Conservation (phyloP, 2,113 vertebrate genomes). For the Pleuronectes platessa region DNA sequence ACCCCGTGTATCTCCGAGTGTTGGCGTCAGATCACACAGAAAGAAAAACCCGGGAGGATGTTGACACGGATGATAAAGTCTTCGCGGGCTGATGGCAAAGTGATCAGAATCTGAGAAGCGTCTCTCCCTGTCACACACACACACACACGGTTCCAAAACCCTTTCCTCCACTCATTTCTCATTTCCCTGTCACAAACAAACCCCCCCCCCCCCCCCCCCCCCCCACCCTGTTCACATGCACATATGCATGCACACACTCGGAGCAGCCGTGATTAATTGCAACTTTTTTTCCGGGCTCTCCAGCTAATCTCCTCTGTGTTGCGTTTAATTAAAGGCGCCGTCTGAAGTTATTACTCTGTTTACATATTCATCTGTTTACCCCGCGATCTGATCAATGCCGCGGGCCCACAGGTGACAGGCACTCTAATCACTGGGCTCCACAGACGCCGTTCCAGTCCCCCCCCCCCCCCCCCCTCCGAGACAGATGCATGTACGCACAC, state of each 20-base stretch:
- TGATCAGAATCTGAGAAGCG: constrained; percentile 51
- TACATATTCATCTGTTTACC: constrained; percentile 85
- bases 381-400: constrained; percentile 80
- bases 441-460: constrained; percentile 61
- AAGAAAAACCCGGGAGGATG: neutral
- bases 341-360: constrained; percentile 85
- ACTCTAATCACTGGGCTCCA: constrained; percentile 78
- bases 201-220: neutral
- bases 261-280: constrained; percentile 75
- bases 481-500: constrained; percentile 60
- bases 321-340: constrained; percentile 84
- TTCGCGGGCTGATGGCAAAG: constrained; percentile 44
- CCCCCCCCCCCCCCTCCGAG: constrained; percentile 37
- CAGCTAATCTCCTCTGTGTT: constrained; percentile 82
- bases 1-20: constrained; percentile 16
- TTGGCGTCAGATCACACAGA: constrained; percentile 36
- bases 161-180: constrained; percentile 21
- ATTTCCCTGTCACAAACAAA: constrained; percentile 18
- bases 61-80: constrained; percentile 40
- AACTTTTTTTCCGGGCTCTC: constrained; percentile 68
- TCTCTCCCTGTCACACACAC: constrained; percentile 38
- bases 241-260: constrained; percentile 42
- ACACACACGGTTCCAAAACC: constrained; percentile 11
- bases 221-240: neutral
- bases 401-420: constrained; percentile 82